phyloP scores from a whole-genome alignment of 1,140 invertebrate genomes.

The Formica exsecta region DNA sequence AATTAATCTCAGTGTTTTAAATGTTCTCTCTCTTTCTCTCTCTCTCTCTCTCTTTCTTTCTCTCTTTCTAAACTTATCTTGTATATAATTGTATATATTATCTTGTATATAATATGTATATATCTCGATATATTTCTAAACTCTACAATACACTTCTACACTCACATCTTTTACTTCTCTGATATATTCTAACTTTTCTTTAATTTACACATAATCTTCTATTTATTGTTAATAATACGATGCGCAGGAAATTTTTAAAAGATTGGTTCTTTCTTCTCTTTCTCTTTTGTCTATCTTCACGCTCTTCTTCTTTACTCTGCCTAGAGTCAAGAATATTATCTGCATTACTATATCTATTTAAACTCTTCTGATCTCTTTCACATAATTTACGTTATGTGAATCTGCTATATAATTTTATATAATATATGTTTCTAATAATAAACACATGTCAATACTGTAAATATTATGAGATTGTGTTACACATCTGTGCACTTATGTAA shows the following conservation, averaged over 20 bases:
- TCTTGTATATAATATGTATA: background rate
- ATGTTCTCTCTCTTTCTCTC: background rate
- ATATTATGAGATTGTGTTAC: constrained; percentile 8
- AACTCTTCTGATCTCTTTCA: constrained; percentile 12
- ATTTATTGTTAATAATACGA: constrained; percentile 9
- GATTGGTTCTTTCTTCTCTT: background rate
- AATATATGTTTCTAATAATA: constrained; percentile 13
- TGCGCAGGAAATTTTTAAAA: background rate
- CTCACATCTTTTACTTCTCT: background rate
- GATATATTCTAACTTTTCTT: constrained; percentile 27
- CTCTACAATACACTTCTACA: background rate
- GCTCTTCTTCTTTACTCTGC: constrained; percentile 1
- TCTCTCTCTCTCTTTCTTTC: background rate
- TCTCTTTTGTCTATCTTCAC: constrained; percentile 1
- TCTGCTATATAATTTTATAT: background rate
- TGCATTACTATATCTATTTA: background rate
- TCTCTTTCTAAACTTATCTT: constrained; percentile 5
- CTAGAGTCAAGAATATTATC: background rate
- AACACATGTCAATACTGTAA: constrained; percentile 2
- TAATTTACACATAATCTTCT: constrained; percentile 27
- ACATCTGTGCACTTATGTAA: background rate
- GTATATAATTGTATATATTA: constrained; percentile 28
- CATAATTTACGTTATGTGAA: background rate
- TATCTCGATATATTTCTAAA: background rate
- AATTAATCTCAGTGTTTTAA: constrained; percentile 26